These are phyloP conservation scores for Bothrops jararaca DNA, from an alignment of 2,113 vertebrate genomes.

Conservation along the genomic window DNA sequence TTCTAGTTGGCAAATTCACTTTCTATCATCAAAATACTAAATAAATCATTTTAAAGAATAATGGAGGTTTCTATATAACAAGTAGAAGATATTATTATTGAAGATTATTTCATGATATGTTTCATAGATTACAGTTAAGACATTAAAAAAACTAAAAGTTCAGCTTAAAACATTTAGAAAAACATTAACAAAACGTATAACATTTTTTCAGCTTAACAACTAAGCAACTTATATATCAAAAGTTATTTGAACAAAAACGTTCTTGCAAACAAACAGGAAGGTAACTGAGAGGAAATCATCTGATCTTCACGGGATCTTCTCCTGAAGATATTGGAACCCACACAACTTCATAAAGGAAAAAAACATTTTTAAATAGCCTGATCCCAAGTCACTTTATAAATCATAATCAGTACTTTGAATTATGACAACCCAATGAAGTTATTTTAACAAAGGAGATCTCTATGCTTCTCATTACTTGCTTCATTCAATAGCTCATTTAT, in stretches of 20 bases:
- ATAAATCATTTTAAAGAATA: background rate
- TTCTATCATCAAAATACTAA: background rate
- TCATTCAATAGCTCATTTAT: background rate
- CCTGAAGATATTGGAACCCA: background rate
- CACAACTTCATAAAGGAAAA: background rate
- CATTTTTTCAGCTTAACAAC: background rate
- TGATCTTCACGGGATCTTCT: background rate
- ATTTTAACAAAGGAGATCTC: background rate
- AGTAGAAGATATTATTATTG: background rate
- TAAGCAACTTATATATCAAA: background rate
- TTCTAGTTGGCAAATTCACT: background rate
- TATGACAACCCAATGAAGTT: background rate
- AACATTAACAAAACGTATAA: background rate
- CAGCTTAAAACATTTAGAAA: background rate
- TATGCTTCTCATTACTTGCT: background rate
- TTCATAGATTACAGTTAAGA: background rate
- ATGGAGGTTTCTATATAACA: background rate
- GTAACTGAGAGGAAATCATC: background rate
- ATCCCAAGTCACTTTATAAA: background rate
- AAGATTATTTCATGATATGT: background rate
- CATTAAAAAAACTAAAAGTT: background rate
- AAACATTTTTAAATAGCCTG: background rate
- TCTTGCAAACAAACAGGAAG: background rate
- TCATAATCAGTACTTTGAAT: background rate
- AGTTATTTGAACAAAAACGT: background rate